phyloP scores from a whole-genome alignment of 2,113 vertebrate genomes.

The Narcine bancroftii region DNA sequence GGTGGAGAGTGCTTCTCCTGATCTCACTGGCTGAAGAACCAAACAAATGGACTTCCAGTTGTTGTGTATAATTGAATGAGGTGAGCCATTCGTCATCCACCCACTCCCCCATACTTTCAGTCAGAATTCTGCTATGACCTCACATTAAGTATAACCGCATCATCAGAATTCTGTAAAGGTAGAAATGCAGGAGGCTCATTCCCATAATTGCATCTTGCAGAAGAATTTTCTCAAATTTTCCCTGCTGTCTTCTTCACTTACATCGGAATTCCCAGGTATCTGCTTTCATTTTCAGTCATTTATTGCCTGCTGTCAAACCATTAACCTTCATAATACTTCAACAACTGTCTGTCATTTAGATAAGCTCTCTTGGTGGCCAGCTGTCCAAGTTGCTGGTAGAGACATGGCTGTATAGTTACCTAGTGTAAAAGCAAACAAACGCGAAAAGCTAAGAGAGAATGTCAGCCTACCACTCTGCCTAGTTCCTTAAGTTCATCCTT shows the following conservation, averaged over 20 bases:
- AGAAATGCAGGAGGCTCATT: background rate
- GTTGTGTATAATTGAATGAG: background rate
- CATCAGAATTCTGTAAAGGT: background rate
- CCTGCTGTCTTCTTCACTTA: background rate
- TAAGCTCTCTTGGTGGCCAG: background rate
- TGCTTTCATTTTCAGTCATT: background rate
- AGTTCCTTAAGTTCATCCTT: background rate
- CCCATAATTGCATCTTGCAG: background rate
- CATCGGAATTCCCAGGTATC: background rate
- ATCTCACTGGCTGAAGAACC: background rate
- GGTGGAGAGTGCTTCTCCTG: background rate
- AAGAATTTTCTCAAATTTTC: background rate
- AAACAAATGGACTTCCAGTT: background rate
- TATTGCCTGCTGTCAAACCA: slow-evolving; percentile 29
- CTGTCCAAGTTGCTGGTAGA: slow-evolving; percentile 4
- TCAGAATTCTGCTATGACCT: background rate
- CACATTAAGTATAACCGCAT: too few species aligned
- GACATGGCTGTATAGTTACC: background rate
- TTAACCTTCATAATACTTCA: slow-evolving; percentile 30
- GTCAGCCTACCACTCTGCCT: background rate
- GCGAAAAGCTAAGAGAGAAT: background rate
- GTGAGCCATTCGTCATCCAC: background rate
- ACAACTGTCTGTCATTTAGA: slow-evolving; percentile 19
- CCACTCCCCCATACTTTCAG: background rate
- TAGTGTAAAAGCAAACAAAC: background rate